These are phyloP conservation scores for Aricia artaxerxes DNA, from an alignment of 2,888 invertebrate species.

Conservation along the genomic window DNA sequence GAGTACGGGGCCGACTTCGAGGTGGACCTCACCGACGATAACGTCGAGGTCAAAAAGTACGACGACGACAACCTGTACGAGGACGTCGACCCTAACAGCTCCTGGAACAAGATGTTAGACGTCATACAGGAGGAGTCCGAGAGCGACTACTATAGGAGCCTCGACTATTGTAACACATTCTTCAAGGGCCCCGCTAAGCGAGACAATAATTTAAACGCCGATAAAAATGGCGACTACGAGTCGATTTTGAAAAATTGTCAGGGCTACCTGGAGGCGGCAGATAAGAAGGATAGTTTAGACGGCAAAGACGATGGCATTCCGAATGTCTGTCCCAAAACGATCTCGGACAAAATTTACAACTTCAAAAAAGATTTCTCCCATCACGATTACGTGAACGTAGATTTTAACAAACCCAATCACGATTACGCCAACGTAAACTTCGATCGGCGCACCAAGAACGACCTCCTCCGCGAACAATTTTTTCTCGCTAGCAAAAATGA, in stretches of 20 bases:
- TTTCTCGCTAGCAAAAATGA: constrained; percentile 46
- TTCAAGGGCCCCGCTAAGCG: constrained; percentile 45
- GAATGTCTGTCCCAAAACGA: constrained; percentile 60
- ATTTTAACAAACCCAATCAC: constrained; percentile 47
- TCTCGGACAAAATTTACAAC: constrained; percentile 66
- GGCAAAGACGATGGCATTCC: constrained; percentile 46
- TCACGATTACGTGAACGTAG: constrained; percentile 67
- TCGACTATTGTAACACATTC: constrained; percentile 66
- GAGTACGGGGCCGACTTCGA: constrained; percentile 61
- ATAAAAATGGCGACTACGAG: constrained; percentile 48
- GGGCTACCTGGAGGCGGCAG: constrained; percentile 47
- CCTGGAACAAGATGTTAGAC: constrained; percentile 59
- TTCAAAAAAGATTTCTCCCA: constrained; percentile 72
- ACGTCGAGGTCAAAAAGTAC: constrained; percentile 44
- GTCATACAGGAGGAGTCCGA: constrained; percentile 75
- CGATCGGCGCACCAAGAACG: constrained; percentile 61
- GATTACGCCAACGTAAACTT: constrained; percentile 46
- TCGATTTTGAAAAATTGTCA: constrained; percentile 58
- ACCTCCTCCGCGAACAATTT: constrained; percentile 64
- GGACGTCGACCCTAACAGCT: constrained; percentile 60
- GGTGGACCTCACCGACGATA: constrained; percentile 40
- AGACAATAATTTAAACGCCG: constrained; percentile 29
- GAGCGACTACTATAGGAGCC: constrained; percentile 71
- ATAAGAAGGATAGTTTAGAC: constrained; percentile 38
- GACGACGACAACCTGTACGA: constrained; percentile 68